A percentile compares a stretch with the other conserved stretches of the same genome.
These are phyloP conservation scores for Leptopterna dolabrata DNA, from an alignment of 2,888 invertebrate genomes.

Conservation along the genomic window DNA sequence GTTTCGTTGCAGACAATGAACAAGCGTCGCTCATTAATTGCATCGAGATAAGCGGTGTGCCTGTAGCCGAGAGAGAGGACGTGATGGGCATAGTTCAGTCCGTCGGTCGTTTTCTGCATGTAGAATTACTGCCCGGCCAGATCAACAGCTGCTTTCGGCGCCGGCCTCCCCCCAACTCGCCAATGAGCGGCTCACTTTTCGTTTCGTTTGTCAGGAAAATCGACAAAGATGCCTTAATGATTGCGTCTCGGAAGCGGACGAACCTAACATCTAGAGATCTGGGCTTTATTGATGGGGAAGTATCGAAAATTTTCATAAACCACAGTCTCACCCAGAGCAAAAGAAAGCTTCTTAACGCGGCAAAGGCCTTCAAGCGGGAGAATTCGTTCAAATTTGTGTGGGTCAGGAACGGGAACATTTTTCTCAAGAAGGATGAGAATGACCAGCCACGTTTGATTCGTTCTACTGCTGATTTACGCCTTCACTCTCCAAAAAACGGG, in stretches of 20 bases:
- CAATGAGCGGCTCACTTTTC: not conserved
- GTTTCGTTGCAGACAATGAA: not conserved
- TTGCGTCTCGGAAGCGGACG: not conserved
- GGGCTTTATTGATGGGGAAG: conserved; percentile 17
- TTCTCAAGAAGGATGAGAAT: not conserved
- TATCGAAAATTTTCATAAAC: conserved; percentile 16
- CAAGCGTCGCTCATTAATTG: not conserved
- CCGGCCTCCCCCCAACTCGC: not conserved
- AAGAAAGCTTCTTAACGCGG: not conserved
- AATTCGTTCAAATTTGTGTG: conserved; percentile 28
- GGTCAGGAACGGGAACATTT: conserved; percentile 22
- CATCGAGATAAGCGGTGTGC: conserved; percentile 31
- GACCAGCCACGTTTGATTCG: not conserved
- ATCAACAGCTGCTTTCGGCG: conserved; percentile 2
- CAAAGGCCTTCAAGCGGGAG: not conserved
- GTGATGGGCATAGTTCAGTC: not conserved
- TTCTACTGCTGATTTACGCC: not conserved
- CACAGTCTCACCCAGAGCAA: not conserved
- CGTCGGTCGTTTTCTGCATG: not conserved
- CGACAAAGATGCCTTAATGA: not conserved
- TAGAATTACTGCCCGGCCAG: not conserved
- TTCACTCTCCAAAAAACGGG: not conserved
- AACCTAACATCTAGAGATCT: conserved; percentile 15
- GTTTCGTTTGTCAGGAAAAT: not conserved
- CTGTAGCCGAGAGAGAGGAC: not conserved